Evolutionary conservation across 2,113 vertebrate species (phyloP).

Genomic region (Lontra canadensis): DNA sequence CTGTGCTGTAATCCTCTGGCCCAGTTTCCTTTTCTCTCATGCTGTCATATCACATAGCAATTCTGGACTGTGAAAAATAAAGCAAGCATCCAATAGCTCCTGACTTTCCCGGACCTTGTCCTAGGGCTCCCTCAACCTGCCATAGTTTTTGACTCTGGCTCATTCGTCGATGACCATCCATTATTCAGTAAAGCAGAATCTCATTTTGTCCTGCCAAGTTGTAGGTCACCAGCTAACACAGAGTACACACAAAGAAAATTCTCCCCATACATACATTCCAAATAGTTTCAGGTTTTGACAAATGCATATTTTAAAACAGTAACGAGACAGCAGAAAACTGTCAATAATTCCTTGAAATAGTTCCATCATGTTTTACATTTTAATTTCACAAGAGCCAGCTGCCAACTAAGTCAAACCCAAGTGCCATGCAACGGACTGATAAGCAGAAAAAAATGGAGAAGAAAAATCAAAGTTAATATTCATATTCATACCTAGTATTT

Average conservation of each 20-base stretch:
- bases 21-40: background rate
- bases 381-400: background rate
- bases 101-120: background rate
- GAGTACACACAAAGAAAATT: background rate
- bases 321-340: background rate
- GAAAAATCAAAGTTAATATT: slow-evolving; percentile 25
- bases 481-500: slow-evolving; percentile 47
- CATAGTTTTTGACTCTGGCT: background rate
- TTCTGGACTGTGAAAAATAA: background rate
- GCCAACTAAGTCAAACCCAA: slow-evolving; percentile 4
- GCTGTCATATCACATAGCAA: background rate
- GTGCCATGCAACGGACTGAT: background rate
- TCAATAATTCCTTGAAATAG: slow-evolving; percentile 21
- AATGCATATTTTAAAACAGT: slow-evolving; percentile 26
- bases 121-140: background rate
- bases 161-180: background rate
- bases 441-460: slow-evolving; percentile 6
- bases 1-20: slow-evolving; percentile 31
- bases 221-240: background rate
- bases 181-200: background rate
- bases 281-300: slow-evolving; percentile 30
- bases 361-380: slow-evolving; percentile 22
- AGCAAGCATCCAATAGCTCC: background rate
- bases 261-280: background rate
- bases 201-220: background rate